Percentiles rank a stretch among this genome's conserved stretches.
Evolutionary conservation across 64 coral and sea anemone genomes (phyloP).

Genomic region (Exaiptasia diaphana): DNA sequence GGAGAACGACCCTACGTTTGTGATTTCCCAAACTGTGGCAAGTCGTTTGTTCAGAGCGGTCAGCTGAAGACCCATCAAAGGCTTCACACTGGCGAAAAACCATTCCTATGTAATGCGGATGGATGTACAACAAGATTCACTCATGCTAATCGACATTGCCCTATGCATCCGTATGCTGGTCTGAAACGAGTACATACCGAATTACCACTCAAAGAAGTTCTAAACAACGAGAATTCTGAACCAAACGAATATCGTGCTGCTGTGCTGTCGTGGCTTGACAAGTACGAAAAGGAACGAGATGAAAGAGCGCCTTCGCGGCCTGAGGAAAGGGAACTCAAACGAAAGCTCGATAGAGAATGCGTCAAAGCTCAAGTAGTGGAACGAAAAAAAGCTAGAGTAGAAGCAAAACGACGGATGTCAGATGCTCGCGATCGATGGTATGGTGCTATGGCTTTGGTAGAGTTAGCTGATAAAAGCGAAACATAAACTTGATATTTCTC

Average conservation of each 20-base stretch:
- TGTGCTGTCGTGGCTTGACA: slow-evolving; percentile 86
- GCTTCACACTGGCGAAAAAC: slow-evolving; percentile 91
- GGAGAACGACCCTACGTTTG: slow-evolving; percentile 95
- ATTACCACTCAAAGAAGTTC: slow-evolving; percentile 81
- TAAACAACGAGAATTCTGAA: slow-evolving; percentile 89
- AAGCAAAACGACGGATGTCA: slow-evolving; percentile 77
- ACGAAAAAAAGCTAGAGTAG: slow-evolving; percentile 76
- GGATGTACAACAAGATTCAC: slow-evolving; percentile 88
- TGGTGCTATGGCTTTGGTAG: slow-evolving; percentile 93
- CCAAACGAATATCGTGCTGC: slow-evolving; percentile 79
- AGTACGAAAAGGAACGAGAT: slow-evolving; percentile 84
- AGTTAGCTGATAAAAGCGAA: slow-evolving; percentile 76
- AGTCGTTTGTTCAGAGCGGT: slow-evolving; percentile 96
- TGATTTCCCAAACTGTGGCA: slow-evolving; percentile 98
- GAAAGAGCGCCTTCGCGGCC: slow-evolving; percentile 71
- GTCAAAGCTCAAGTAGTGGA: slow-evolving; percentile 63
- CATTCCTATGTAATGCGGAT: slow-evolving; percentile 81
- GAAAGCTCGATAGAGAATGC: slow-evolving; percentile 61
- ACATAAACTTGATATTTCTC: neutral
- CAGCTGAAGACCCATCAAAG: slow-evolving; percentile 96
- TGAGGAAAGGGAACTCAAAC: slow-evolving; percentile 72
- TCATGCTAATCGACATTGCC: slow-evolving; percentile 94
- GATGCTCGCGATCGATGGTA: slow-evolving; percentile 94
- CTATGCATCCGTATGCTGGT: slow-evolving; percentile 80
- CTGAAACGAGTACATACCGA: slow-evolving; percentile 68